Evolutionary conservation across 2,797 vertebrate species (phyloP).

Genomic region (Corythornis leucogaster): DNA sequence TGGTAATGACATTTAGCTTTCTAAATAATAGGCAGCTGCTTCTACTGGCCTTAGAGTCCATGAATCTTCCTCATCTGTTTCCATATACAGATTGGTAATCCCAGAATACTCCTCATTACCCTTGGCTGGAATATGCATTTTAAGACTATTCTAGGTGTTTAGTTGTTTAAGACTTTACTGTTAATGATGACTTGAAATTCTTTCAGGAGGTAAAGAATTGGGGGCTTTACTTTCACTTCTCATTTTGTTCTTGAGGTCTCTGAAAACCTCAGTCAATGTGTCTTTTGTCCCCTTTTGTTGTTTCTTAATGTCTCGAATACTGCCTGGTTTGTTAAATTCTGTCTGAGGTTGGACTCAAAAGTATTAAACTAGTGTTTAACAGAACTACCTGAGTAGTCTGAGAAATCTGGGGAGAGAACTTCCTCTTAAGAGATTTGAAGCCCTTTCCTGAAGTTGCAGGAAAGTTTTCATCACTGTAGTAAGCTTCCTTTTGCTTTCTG

Average conservation of each 20-base stretch:
- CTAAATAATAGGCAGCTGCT: background rate
- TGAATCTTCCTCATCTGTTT: background rate
- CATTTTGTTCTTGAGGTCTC: background rate
- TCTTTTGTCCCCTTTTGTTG: background rate
- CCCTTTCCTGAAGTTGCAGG: constrained; percentile 8
- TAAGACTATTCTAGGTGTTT: background rate
- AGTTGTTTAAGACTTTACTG: background rate
- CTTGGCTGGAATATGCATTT: background rate
- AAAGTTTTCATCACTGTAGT: background rate
- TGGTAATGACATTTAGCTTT: background rate
- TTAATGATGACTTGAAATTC: background rate
- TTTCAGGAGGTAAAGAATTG: background rate
- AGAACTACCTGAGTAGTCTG: background rate
- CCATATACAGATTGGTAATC: background rate
- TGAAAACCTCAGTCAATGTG: background rate
- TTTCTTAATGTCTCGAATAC: background rate
- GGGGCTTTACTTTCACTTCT: background rate
- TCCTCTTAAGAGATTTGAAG: constrained; percentile 35
- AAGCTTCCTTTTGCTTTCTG: background rate
- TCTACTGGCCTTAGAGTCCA: background rate
- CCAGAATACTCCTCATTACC: background rate
- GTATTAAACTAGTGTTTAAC: background rate
- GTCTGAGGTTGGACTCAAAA: background rate
- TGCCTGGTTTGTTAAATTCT: background rate
- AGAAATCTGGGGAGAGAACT: background rate